Evolutionary conservation across 2,888 invertebrate genomes (phyloP), one percentile per base, ranked within the genome.

Genomic region (Eilema depressum): DNA sequence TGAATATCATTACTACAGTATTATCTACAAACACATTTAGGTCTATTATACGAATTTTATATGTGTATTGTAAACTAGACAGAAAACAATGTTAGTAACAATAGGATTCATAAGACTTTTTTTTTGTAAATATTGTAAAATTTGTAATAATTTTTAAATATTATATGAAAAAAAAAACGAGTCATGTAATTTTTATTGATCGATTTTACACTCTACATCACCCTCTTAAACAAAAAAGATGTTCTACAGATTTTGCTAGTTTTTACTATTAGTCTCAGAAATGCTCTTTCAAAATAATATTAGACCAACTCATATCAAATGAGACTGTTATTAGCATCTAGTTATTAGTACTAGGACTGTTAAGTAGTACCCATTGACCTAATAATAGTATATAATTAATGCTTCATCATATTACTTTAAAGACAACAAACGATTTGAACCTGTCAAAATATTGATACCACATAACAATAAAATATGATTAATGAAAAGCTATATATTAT

Each of bases 1-100:
- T 97, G 96, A 96, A 81, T 87, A 88, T 82, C 68, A 74, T 67
- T 41, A 59, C 63, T 41, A 53, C 28, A 63, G 26, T 47, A 59
- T 37, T 62, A 62, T 12, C 26, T 60, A 30, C 41, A 47, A 47
- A 53, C 57, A 10, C 63, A 30, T 53, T 62, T 33, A 23, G 37
- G 20, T 53, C 10, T 53, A 20, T n/a, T 10, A n/a, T 53, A 53
- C 53, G 53, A 53, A 53, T 53, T 53, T n/a, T 8, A 53, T n/a
- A n/a, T 53, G 53, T 59, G 59, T 59, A 7, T 59, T 59, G 26
- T 59, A 59, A 26, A 17, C n/a, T n/a, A 28, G 7, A 17, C 28
- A 26, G 26, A 59, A 59, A 12, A 56, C n/a, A n/a, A 53, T 53
- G n/a, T 53, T 53, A n/a, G 7, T 8, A n/a, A 53, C 8, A 53